Percentiles rank a stretch among this genome's conserved stretches.
phyloP scores from a whole-genome alignment of 2,888 invertebrate genomes.

The Caenorhabditis afra region DNA sequence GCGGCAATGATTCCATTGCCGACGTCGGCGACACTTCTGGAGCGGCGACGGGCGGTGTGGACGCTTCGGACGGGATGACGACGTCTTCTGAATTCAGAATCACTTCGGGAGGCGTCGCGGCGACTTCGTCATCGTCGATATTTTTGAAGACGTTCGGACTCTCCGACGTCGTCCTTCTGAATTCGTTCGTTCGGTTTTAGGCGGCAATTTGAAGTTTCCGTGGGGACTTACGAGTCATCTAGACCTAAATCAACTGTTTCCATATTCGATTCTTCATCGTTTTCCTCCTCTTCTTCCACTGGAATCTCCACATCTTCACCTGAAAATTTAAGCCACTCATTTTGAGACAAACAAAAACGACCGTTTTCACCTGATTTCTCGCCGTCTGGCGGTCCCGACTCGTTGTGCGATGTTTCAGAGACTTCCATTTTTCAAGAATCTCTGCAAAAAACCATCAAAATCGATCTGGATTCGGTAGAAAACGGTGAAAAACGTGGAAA shows the following conservation, averaged over 20 bases:
- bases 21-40: slow-evolving; percentile 32
- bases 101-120: neutral
- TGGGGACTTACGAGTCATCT: slow-evolving; percentile 49
- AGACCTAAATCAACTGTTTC: slow-evolving; percentile 59
- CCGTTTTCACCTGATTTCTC: slow-evolving; percentile 17
- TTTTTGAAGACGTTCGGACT: slow-evolving; percentile 38
- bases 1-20: slow-evolving; percentile 58
- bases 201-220: too few species aligned
- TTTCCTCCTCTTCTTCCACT: slow-evolving; percentile 36
- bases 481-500: slow-evolving; percentile 1
- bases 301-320: slow-evolving; percentile 24
- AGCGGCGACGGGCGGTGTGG: neutral
- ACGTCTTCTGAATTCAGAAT: slow-evolving; percentile 24
- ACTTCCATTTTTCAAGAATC: slow-evolving; percentile 24
- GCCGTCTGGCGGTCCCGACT: slow-evolving; percentile 18
- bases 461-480: neutral
- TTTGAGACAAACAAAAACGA: slow-evolving; percentile 13
- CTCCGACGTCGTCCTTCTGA: slow-evolving; percentile 11
- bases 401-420: slow-evolving; percentile 38
- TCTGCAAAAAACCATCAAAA: slow-evolving; percentile 25
- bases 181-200: too few species aligned
- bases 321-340: slow-evolving; percentile 11
- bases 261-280: slow-evolving; percentile 55
- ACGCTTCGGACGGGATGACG: neutral
- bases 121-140: slow-evolving; percentile 19